Evolutionary conservation across 1,140 invertebrate genomes (phyloP), one percentile per base, ranked within the genome.

Genomic region (Drosophila ogumai): DNA sequence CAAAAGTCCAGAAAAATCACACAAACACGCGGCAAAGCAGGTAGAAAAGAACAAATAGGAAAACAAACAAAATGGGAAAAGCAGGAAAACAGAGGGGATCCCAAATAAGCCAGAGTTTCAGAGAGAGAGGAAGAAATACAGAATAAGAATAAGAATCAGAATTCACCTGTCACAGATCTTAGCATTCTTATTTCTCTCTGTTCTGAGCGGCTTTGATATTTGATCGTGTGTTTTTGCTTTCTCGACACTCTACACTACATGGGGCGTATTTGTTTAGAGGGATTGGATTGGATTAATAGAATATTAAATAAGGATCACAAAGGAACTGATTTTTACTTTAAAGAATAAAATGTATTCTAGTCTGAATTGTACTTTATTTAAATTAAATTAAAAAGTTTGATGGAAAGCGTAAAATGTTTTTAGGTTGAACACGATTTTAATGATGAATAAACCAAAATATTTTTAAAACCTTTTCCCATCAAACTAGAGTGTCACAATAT

Each of bases 101-200:
- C 41, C 17, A 38, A 73, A 56, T 64, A 60, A 79, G 60, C 46
- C 43, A 17, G 56, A 34, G 41, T 40, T n/a, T 22, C 0, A 60
- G 34, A 58, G 8, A 47, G 52, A 52, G 32, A 10, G 31, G 47
- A 41, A 32, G 3, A 15, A 17, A 61, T 32, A 60, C 9, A 17
- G 47, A 31, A 31, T n/a, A 17, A 17, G 47, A 31, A 31, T n/a
- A 17, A 32, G 49, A 50, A 50, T 28, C 46, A 22, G 57, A 52
- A 80, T 76, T 44, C 81, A 81, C 81, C 81, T 84, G 81, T 85
- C 66, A 72, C 54, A 34, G 41, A 41, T 15, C 25, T 46, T 25
- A 32, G 13, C 38, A 17, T 60, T 54, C 8, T 31, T 28, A 25
- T 44, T 22, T 49, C 44, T 38, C n/a, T 63, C 13, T 34, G 47